These are phyloP conservation scores for Gallinago nigripennis DNA, from an alignment of 2,797 vertebrate species.

Conservation along the genomic window DNA sequence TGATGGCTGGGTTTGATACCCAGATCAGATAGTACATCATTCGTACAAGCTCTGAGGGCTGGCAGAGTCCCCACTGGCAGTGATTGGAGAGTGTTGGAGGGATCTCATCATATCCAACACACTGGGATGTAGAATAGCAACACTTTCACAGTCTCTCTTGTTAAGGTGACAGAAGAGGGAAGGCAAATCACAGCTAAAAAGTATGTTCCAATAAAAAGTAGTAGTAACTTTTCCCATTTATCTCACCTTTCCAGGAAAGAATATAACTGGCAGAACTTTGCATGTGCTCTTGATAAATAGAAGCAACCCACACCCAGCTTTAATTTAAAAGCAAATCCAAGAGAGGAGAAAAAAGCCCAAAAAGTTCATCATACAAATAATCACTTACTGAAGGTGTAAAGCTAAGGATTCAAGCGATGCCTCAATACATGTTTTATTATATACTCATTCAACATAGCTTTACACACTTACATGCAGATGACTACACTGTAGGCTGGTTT, in stretches of 20 bases:
- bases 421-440: neutral
- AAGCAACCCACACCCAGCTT: neutral
- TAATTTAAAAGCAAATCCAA: neutral
- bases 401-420: neutral
- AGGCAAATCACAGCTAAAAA: neutral
- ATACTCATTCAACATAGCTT: neutral
- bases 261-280: neutral
- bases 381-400: neutral
- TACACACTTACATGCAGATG: neutral
- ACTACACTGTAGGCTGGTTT: neutral
- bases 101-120: neutral
- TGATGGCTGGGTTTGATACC: slow-evolving; percentile 13
- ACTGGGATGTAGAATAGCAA: neutral
- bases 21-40: neutral
- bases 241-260: neutral
- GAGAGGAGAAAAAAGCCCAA: neutral
- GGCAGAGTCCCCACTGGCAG: neutral
- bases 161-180: neutral
- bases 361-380: neutral
- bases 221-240: neutral
- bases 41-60: neutral
- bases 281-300: neutral
- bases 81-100: neutral
- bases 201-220: neutral
- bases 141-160: neutral